Evolutionary conservation across 2,888 invertebrate genomes (phyloP).

Genomic region (Allygus modestus): DNA sequence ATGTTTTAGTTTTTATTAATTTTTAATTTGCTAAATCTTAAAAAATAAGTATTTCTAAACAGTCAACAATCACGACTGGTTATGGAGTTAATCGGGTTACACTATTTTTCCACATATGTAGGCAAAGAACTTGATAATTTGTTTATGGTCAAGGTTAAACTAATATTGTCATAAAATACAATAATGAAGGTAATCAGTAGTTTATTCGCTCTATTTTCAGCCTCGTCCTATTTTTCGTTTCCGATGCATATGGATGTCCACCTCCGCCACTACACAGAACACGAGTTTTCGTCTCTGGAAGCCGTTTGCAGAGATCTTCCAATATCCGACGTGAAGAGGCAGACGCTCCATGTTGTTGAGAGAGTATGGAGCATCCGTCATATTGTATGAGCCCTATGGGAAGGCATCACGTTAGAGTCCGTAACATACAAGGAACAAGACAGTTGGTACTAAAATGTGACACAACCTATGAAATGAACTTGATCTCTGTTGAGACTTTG

Average conservation of each 20-base stretch:
- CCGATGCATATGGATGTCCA: constrained; percentile 19
- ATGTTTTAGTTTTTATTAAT: no score
- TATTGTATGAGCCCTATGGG: constrained; percentile 1
- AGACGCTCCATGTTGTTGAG: constrained; percentile 25
- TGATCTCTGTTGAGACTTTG: no score
- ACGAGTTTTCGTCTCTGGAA: neutral
- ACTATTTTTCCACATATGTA: no score
- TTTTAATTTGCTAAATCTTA: no score
- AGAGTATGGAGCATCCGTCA: constrained; percentile 32
- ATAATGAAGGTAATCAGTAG: no score
- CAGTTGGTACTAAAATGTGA: neutral
- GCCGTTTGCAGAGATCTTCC: constrained; percentile 12
- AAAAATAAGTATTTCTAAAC: no score
- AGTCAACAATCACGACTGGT: no score
- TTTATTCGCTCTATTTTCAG: neutral
- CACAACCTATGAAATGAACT: neutral
- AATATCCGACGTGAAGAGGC: constrained; percentile 6
- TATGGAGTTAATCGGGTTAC: no score
- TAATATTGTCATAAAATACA: no score
- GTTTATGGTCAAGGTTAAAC: no score
- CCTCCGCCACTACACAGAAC: constrained; percentile 17
- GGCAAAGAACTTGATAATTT: no score
- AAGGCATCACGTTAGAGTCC: no score
- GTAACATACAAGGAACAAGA: neutral
- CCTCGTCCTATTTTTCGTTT: neutral